Percentiles rank a stretch among this genome's conserved stretches.
phyloP scores from a whole-genome alignment of 2,797 vertebrate species.

The Streptopelia turtur region DNA sequence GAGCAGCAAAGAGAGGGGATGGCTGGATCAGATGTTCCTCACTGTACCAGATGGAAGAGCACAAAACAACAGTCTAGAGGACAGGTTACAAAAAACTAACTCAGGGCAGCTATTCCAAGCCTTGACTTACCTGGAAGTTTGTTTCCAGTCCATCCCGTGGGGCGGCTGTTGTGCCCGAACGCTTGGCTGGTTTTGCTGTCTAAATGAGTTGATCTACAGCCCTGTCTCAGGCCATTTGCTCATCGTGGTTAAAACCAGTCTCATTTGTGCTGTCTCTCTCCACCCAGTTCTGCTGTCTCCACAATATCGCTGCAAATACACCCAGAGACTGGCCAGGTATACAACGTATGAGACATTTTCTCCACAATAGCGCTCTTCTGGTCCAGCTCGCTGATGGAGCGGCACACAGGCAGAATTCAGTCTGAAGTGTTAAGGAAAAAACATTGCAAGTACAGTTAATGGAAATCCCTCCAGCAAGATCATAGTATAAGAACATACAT shows the following conservation, averaged over 20 bases:
- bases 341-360: neutral
- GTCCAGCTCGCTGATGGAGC: accelerated
- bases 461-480: neutral
- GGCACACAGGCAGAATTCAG: neutral
- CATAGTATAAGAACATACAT: accelerated
- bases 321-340: accelerated
- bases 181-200: neutral
- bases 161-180: neutral
- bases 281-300: neutral
- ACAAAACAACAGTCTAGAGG: neutral
- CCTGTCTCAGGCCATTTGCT: neutral
- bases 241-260: accelerated
- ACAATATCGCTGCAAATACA: neutral
- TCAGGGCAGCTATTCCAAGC: neutral
- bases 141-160: neutral
- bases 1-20: neutral
- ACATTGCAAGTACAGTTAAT: neutral
- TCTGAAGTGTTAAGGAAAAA: neutral
- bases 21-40: neutral
- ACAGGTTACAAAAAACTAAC: neutral
- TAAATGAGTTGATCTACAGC: neutral
- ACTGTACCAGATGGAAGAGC: neutral
- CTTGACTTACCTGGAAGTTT: neutral
- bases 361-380: neutral
- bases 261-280: neutral